Conservation (phyloP, 1,140 invertebrate species). For the Philopotamus ludificatus region DNA sequence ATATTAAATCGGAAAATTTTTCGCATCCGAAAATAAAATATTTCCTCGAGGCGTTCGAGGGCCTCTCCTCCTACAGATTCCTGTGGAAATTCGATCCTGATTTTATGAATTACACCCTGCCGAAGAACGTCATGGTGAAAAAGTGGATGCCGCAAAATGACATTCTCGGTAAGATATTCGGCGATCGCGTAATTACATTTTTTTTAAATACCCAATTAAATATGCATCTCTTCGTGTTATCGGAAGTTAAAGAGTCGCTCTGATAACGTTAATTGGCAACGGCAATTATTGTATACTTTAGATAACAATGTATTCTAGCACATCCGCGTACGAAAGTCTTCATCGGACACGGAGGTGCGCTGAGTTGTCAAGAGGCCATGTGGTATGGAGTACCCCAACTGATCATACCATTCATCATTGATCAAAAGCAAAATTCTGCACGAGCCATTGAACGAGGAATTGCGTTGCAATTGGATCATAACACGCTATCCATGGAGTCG, state of each 20-base stretch:
- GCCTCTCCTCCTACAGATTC: constrained; percentile 47
- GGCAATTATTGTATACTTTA: no score
- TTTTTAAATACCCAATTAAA: no score
- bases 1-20: constrained; percentile 45
- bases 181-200: no score
- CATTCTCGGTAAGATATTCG: constrained; percentile 47
- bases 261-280: no score
- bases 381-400: constrained; percentile 58
- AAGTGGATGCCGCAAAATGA: constrained; percentile 50
- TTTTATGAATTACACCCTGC: constrained; percentile 41
- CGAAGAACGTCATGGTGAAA: constrained; percentile 53
- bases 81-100: constrained; percentile 50
- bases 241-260: no score
- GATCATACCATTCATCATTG: constrained; percentile 55
- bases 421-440: constrained; percentile 45
- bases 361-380: constrained; percentile 58
- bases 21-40: constrained; percentile 42
- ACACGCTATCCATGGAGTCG: constrained; percentile 20
- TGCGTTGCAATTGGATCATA: constrained; percentile 26
- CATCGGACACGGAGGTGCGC: constrained; percentile 60
- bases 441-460: constrained; percentile 35
- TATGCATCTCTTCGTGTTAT: no score
- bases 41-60: constrained; percentile 48
- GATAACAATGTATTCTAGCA: constrained; percentile 48
- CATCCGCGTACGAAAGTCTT: constrained; percentile 56